Evolutionary conservation across 1,140 invertebrate species (phyloP).

Genomic region (Lethrus apterus): DNA sequence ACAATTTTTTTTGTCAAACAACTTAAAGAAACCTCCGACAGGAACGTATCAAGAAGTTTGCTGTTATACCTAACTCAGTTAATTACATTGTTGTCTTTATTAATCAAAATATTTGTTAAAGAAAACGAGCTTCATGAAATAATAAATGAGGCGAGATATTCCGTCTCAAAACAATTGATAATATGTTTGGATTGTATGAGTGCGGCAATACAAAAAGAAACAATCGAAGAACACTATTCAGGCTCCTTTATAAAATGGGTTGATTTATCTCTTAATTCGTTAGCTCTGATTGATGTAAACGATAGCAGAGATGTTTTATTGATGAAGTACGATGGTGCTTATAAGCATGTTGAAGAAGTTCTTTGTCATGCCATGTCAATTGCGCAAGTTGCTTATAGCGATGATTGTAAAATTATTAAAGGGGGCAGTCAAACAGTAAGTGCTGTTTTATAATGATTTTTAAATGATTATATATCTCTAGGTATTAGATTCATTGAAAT

Average conservation of each 20-base stretch:
- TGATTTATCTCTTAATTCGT: slow-evolving; percentile 29
- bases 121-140: slow-evolving; percentile 6
- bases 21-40: background rate
- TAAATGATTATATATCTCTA: slow-evolving; percentile 17
- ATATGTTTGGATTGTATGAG: slow-evolving; percentile 1
- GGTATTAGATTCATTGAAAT: slow-evolving; percentile 26
- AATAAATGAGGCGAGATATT: slow-evolving; percentile 5
- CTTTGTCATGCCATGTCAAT: slow-evolving; percentile 36
- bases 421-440: slow-evolving; percentile 26
- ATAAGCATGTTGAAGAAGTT: slow-evolving; percentile 29
- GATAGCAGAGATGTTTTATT: slow-evolving; percentile 9
- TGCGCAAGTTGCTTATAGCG: slow-evolving; percentile 29
- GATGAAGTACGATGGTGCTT: slow-evolving; percentile 17
- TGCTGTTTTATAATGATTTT: background rate
- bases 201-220: background rate
- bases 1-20: background rate
- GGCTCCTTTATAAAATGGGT: slow-evolving; percentile 30
- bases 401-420: slow-evolving; percentile 32
- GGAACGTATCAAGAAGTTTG: background rate
- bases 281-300: slow-evolving; percentile 25
- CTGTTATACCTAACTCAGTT: slow-evolving; percentile 3
- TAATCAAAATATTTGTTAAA: slow-evolving; percentile 9
- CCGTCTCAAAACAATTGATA: slow-evolving; percentile 4
- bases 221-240: background rate
- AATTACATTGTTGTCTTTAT: slow-evolving; percentile 5